Conservation (phyloP, 2,797 vertebrate species). For the Tolypeutes matacus region DNA sequence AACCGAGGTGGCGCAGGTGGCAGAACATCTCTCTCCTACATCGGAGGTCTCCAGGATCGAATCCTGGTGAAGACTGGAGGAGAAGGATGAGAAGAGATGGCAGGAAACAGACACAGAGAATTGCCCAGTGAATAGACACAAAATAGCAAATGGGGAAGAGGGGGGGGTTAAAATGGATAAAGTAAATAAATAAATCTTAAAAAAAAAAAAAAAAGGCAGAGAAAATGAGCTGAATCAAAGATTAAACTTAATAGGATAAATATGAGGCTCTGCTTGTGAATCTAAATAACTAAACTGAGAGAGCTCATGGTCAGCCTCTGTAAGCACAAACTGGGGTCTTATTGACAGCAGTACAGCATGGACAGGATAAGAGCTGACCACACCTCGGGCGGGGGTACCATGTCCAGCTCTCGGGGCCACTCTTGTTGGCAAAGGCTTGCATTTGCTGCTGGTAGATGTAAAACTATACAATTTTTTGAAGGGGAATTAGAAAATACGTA, state of each 20-base stretch:
- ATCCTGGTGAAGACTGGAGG: too few relatives aligned
- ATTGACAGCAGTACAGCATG: background rate
- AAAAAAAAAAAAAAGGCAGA: conserved; percentile 47
- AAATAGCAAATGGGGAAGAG: too few relatives aligned
- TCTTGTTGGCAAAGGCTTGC: background rate
- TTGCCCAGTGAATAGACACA: too few relatives aligned
- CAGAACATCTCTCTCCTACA: too few relatives aligned
- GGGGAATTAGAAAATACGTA: background rate
- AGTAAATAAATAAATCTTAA: too few relatives aligned
- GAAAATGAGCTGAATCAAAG: conserved; percentile 2
- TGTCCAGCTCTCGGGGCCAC: background rate
- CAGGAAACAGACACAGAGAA: too few relatives aligned
- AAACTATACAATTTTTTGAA: background rate
- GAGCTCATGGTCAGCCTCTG: background rate
- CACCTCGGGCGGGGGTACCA: background rate
- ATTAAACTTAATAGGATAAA: background rate
- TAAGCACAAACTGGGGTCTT: background rate
- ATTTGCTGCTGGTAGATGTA: background rate
- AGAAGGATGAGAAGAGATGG: too few relatives aligned
- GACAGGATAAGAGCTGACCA: background rate
- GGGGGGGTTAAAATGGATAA: too few relatives aligned
- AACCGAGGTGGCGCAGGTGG: too few relatives aligned
- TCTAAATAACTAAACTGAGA: background rate
- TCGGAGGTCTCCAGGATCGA: too few relatives aligned
- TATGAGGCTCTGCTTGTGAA: background rate